Conservation (phyloP, 2,797 vertebrate genomes). For the Poeciliopsis turneri region DNA sequence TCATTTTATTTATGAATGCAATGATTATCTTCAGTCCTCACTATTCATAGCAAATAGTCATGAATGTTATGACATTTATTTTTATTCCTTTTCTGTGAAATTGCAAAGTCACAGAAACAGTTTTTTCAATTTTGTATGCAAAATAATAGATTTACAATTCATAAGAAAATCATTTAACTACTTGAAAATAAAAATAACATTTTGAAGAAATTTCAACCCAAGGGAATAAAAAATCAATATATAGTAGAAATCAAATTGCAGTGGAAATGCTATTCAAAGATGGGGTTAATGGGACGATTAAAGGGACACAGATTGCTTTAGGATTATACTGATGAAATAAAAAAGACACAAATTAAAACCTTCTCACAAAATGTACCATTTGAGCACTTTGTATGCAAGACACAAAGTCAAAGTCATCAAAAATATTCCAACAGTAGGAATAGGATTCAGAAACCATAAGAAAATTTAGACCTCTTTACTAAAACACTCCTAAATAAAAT, state of each 20-base stretch:
- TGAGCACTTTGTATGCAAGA: background rate
- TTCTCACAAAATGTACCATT: background rate
- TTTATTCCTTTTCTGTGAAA: background rate
- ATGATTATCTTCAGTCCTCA: background rate
- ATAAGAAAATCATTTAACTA: background rate
- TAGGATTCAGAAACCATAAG: background rate
- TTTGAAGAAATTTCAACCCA: background rate
- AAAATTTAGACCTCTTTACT: background rate
- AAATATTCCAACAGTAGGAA: background rate
- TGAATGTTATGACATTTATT: background rate
- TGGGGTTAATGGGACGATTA: background rate
- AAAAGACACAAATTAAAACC: background rate
- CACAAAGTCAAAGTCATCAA: background rate
- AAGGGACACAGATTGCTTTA: background rate
- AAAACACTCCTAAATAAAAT: background rate
- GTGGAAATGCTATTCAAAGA: background rate
- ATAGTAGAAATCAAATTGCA: background rate
- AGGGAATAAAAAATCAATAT: background rate
- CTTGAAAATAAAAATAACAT: background rate
- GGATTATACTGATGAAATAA: background rate
- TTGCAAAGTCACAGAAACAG: background rate
- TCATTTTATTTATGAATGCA: background rate
- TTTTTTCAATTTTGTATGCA: background rate
- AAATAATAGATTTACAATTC: background rate
- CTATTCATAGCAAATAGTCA: background rate